Evolutionary conservation across 1,140 invertebrate species (phyloP).

Genomic region (Hestina assimilis): DNA sequence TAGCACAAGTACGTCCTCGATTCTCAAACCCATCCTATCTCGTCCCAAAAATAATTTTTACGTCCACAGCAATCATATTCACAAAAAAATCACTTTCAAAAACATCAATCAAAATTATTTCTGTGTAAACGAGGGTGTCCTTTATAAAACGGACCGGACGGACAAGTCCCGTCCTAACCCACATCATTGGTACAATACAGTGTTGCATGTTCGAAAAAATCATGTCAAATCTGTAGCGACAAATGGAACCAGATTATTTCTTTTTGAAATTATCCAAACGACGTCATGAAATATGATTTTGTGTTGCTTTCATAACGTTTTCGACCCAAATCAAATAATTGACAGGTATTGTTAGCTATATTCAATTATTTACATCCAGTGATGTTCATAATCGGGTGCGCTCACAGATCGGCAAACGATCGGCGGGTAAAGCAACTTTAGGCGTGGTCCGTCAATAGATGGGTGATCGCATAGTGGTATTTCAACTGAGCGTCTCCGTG

Average conservation of each 20-base stretch:
- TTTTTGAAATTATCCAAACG: constrained; percentile 5
- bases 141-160: neutral
- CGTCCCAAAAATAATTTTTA: neutral
- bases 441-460: too few species aligned
- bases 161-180: neutral
- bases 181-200: constrained; percentile 1
- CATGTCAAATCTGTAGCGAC: neutral
- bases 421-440: too few species aligned
- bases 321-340: too few species aligned
- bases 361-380: too few species aligned
- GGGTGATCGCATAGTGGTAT: too few species aligned
- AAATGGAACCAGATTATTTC: constrained; percentile 2
- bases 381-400: too few species aligned
- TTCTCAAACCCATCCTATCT: too few species aligned
- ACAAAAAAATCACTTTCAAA: neutral
- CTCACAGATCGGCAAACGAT: too few species aligned
- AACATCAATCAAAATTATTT: constrained; percentile 1
- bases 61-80: neutral
- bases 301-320: too few species aligned
- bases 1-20: too few species aligned
- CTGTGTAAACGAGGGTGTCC: constrained; percentile 2
- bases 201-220: constrained; percentile 3
- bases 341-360: too few species aligned
- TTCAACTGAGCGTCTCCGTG: too few species aligned
- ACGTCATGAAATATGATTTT: neutral